Evolutionary conservation across 2,797 vertebrate genomes (phyloP).

Genomic region (Phataginus tricuspis): DNA sequence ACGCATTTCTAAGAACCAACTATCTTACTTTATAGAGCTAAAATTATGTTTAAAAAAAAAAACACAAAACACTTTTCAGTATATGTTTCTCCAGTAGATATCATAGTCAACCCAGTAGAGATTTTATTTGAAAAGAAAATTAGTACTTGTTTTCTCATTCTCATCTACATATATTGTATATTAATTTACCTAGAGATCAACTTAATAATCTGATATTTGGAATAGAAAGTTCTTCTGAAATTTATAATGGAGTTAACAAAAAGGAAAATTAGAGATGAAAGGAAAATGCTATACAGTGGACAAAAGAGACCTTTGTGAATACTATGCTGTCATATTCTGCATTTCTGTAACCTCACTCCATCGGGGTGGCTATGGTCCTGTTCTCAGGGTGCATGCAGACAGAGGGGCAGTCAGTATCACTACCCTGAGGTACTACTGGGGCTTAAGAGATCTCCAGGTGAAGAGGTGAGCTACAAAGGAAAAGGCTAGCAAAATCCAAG

Average conservation of each 20-base stretch:
- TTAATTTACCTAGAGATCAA: not conserved
- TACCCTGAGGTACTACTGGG: not conserved
- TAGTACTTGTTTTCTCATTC: not conserved
- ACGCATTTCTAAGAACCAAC: not conserved
- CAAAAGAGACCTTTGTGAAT: not conserved
- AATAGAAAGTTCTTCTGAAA: not conserved
- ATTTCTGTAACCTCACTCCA: not conserved
- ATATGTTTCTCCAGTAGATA: not conserved
- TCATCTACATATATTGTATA: not conserved
- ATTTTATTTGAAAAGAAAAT: not conserved
- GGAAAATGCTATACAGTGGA: not conserved
- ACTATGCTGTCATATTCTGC: not conserved
- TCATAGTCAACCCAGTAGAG: not conserved
- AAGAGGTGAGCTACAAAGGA: not conserved
- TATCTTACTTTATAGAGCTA: not conserved
- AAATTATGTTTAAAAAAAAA: not conserved
- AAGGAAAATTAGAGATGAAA: not conserved
- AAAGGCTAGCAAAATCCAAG: not conserved
- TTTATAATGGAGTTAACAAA: not conserved
- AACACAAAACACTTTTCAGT: not conserved
- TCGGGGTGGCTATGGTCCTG: not conserved
- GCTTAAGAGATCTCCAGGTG: not conserved
- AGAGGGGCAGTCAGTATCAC: not conserved
- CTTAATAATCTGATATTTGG: not conserved
- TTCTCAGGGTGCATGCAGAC: not conserved